Conservation (phyloP, 2,797 vertebrate species). For the Characodon lateralis region DNA sequence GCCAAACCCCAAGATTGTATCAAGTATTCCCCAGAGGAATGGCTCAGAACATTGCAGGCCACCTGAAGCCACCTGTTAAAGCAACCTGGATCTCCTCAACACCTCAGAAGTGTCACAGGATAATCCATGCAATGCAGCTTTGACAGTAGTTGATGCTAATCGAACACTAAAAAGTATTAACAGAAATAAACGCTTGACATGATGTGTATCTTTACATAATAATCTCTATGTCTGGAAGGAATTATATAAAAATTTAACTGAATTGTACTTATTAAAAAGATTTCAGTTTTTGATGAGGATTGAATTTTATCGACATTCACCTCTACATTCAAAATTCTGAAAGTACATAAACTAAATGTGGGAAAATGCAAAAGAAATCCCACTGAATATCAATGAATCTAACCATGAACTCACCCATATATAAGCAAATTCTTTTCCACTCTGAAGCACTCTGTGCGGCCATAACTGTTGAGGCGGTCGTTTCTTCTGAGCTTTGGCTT, state of each 20-base stretch:
- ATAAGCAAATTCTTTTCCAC: slow-evolving; percentile 98
- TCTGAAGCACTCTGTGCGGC: slow-evolving; percentile 96
- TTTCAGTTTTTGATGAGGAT: too few relatives aligned
- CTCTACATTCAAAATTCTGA: too few relatives aligned
- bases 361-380: neutral
- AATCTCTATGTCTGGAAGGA: neutral
- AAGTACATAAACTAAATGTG: too few relatives aligned
- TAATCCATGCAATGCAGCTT: neutral
- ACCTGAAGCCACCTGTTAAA: too few relatives aligned
- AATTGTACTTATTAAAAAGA: neutral
- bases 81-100: too few relatives aligned
- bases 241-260: neutral
- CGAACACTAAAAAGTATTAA: neutral
- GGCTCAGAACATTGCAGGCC: neutral
- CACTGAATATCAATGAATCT: neutral
- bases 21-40: neutral
- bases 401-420: slow-evolving; percentile 85
- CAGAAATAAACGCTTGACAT: neutral
- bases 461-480: slow-evolving; percentile 92
- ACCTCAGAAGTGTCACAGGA: too few relatives aligned
- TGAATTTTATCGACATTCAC: too few relatives aligned
- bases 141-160: neutral
- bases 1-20: neutral
- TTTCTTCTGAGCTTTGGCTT: slow-evolving; percentile 93
- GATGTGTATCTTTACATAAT: neutral